Evolutionary conservation across 2,797 vertebrate genomes (phyloP), one percentile per base, ranked within the genome.

Genomic region (Cirrhinus mrigala): DNA sequence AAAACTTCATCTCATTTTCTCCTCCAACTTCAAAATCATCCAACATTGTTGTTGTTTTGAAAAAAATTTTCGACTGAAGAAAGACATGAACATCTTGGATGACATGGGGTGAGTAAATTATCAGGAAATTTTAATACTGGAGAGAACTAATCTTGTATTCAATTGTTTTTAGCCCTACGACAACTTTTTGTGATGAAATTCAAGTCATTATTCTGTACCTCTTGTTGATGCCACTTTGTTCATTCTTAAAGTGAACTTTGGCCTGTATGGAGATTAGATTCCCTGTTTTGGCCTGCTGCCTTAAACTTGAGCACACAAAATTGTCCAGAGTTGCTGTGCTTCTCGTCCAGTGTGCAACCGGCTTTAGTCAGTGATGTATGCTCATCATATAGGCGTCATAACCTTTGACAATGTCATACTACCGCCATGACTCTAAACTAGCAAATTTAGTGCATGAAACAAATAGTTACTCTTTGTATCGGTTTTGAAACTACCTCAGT

Each of bases 401-500:
- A 54, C 29, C 27, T 16, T 6, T 44, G 54, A 20, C 18, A 1
- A 33, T 22, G 50, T 40, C 29, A 24, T 37, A 22, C 22, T 0
- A 6, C 29, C 2, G 46, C 46, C 40, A 68, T 44, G 20, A 37
- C 11, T n/a, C 9, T 1, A 54, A 76, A 44, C 15, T 18, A 62
- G n/a, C 58, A 64, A 48, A 33, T 64, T 18, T 66, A 64, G 16
- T 40, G 4, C 37, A 29, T 64, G 58, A 79, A 79, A 44, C 5
- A 7, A 27, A 46, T 16, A 40, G 40, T 62, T 46, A 62, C 37
- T 81, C n/a, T 58, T 64, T 50, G 20, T 88, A 82, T 84, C 82
- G 82, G 22, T 77, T 81, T 82, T 20, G 37, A 83, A 74, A 84
- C 81, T 27, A 71, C 37, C 82, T 76, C 80, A 79, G 90, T 95